phyloP scores from a whole-genome alignment of 2,113 vertebrate species.

The Tonatia bakeri region DNA sequence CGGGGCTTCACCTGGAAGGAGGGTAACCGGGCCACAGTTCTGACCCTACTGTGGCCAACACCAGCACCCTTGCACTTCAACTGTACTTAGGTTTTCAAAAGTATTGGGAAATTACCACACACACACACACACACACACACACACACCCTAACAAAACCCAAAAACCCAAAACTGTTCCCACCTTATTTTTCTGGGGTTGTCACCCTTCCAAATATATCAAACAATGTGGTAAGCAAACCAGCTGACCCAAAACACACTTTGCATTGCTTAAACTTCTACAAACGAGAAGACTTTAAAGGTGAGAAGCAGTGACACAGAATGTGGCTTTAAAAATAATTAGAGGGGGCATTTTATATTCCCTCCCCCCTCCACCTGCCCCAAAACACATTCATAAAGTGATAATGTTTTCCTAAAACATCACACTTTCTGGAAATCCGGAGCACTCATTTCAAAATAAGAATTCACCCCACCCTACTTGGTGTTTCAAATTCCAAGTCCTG shows the following conservation, averaged over 20 bases:
- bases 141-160: too few species aligned
- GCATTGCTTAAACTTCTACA: conserved; percentile 4
- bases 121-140: too few species aligned
- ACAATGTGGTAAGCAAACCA: neutral
- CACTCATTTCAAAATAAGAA: neutral
- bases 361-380: neutral
- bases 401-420: neutral
- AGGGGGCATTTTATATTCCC: neutral
- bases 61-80: neutral
- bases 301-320: neutral
- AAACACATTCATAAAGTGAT: neutral
- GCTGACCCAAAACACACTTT: neutral
- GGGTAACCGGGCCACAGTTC: accelerated
- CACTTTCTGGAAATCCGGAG: neutral
- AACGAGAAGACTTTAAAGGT: neutral
- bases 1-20: neutral
- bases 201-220: conserved; percentile 51
- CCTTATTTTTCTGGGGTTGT: neutral
- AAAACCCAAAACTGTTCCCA: neutral
- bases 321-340: conserved; percentile 23
- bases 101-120: neutral
- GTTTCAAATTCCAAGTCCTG: neutral
- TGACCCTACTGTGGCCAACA: accelerated
- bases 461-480: neutral
- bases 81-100: neutral